Conservation (phyloP, 2,888 invertebrate genomes). For the Leptogaster cylindrica region DNA sequence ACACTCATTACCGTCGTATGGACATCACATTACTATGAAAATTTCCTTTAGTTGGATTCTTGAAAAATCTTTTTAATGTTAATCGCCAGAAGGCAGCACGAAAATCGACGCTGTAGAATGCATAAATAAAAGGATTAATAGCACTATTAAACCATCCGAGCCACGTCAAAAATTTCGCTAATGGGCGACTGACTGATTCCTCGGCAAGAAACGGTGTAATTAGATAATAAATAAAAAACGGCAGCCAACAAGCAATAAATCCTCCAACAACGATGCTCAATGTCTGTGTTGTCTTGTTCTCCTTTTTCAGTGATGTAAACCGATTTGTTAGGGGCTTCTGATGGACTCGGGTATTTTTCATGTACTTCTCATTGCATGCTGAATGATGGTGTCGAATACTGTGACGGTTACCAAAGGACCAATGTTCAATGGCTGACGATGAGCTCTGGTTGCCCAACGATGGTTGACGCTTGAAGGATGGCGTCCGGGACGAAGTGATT, state of each 20-base stretch:
- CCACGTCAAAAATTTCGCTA: slow-evolving; percentile 83
- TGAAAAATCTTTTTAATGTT: slow-evolving; percentile 64
- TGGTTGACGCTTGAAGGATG: slow-evolving; percentile 42
- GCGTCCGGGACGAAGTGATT: slow-evolving; percentile 40
- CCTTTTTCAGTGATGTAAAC: slow-evolving; percentile 74
- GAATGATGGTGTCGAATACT: slow-evolving; percentile 24
- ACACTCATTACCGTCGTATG: slow-evolving; percentile 59
- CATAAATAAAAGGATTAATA: slow-evolving; percentile 90
- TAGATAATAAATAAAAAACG: slow-evolving; percentile 84
- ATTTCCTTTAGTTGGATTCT: slow-evolving; percentile 55
- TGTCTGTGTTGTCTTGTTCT: slow-evolving; percentile 88
- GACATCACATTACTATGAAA: slow-evolving; percentile 59
- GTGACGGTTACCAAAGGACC: slow-evolving; percentile 35
- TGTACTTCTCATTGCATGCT: slow-evolving; percentile 2
- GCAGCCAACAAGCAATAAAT: slow-evolving; percentile 87
- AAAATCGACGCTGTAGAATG: slow-evolving; percentile 87
- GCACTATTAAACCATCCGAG: slow-evolving; percentile 90
- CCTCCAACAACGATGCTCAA: slow-evolving; percentile 86
- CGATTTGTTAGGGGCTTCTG: slow-evolving; percentile 62
- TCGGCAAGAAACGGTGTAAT: slow-evolving; percentile 78
- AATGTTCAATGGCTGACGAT: slow-evolving; percentile 17
- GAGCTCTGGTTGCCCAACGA: slow-evolving; percentile 32
- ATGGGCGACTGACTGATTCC: slow-evolving; percentile 66
- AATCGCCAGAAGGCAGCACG: slow-evolving; percentile 85
- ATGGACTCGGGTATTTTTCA: slow-evolving; percentile 51